Evolutionary conservation across 2,888 invertebrate genomes (phyloP), one percentile per base, ranked within the genome.

Genomic region (Dromius quadrimaculatus): DNA sequence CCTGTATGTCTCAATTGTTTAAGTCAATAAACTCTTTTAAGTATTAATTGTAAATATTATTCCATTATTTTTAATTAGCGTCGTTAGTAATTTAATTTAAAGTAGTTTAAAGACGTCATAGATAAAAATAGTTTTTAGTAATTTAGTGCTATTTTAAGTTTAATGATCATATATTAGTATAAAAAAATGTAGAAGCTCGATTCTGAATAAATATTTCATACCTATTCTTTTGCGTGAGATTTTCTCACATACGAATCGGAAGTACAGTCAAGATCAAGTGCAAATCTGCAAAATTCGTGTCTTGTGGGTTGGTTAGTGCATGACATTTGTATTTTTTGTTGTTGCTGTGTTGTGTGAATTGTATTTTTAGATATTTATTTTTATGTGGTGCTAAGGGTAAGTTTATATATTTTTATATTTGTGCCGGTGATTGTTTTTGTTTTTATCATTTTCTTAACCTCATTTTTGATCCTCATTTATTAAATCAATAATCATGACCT

Each of bases 401-500:
- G 32, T 32, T 5, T 47, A 13, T 22, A 11, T n/a, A 1, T 2
- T 6, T 13, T 20, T 47, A 22, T 47, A 13, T 22, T 47, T 9
- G 11, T 1, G 28, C 13, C 5, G 1, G 4, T 28, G 50, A 5
- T 8, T 54, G 15, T 15, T 28, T n/a, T n/a, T 54, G 6, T 50
- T 8, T 32, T 13, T 54, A 13, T 23, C 9, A 23, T 28, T 32
- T 11, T 41, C 32, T 36, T 65, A 65, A 65, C 65, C 65, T 22
- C 50, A 50, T 50, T 65, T 65, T 36, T 47, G 5, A 13, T 28
- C 15, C 50, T 54, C 41, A 62, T 62, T n/a, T 62, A 22, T 65
- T 47, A 65, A 65, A 65, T 65, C 65, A 65, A 65, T 65, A 65
- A 54, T 47, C 50, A 50, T 65, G 65, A 50, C 65, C 65, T 50